These are phyloP conservation scores for Phyto melanocephala DNA, from an alignment of 2,888 invertebrate species.

Conservation along the genomic window DNA sequence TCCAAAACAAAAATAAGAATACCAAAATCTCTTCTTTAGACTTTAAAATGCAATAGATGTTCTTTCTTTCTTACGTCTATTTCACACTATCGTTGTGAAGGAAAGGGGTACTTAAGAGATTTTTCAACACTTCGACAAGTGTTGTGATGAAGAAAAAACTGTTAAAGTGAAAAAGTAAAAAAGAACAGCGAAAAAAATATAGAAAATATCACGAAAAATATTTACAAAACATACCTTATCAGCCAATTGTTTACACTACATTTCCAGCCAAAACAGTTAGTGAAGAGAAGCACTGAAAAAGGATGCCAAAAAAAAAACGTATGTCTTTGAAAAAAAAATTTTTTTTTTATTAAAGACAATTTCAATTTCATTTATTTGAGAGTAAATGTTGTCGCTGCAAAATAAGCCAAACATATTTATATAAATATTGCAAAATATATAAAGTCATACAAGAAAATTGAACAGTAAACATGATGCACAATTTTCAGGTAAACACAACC, in stretches of 20 bases:
- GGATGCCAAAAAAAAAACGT: background rate
- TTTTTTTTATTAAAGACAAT: slow-evolving; percentile 26
- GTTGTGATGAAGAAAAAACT: background rate
- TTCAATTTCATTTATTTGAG: slow-evolving; percentile 50
- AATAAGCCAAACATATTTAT: slow-evolving; percentile 31
- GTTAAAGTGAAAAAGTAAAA: background rate
- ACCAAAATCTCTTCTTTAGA: background rate
- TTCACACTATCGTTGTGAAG: background rate
- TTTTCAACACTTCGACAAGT: slow-evolving; percentile 53
- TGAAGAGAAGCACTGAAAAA: background rate
- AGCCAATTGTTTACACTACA: slow-evolving; percentile 63
- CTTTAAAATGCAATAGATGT: background rate
- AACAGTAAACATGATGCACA: background rate
- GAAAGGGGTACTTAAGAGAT: slow-evolving; percentile 26
- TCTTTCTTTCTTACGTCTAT: background rate
- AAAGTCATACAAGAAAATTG: background rate
- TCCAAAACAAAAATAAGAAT: background rate
- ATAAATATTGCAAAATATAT: slow-evolving; percentile 14
- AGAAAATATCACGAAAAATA: slow-evolving; percentile 32
- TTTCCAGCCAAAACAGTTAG: slow-evolving; percentile 33
- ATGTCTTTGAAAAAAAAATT: slow-evolving; percentile 19
- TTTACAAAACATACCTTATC: slow-evolving; percentile 58
- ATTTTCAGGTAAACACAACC: background rate
- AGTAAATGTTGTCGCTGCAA: slow-evolving; percentile 14
- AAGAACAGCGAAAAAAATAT: background rate